A percentile compares a stretch with the other conserved stretches of the same genome.
Evolutionary conservation across 2,113 vertebrate genomes (phyloP).

Genomic region (Thryonomys swinderianus): DNA sequence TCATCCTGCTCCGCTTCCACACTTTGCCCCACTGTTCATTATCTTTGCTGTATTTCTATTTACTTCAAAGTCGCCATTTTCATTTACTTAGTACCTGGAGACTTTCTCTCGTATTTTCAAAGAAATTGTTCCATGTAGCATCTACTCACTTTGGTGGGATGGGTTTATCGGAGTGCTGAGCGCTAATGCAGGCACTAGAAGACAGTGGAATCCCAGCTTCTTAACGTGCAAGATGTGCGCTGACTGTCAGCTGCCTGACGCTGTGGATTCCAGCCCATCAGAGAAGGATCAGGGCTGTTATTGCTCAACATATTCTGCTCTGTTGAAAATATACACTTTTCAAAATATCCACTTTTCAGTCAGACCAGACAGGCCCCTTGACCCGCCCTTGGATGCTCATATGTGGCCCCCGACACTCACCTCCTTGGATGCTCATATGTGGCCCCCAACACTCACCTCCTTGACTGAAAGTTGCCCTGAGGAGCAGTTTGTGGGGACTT

Average conservation of each 20-base stretch:
- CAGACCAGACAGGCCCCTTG: background rate
- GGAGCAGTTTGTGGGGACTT: background rate
- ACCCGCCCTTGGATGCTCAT: background rate
- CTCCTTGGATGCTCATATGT: background rate
- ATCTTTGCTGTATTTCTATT: constrained; percentile 67
- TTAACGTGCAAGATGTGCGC: background rate
- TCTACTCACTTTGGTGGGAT: background rate
- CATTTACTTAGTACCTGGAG: constrained; percentile 30
- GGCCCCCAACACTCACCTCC: background rate
- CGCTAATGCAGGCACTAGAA: background rate
- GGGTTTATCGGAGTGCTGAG: background rate
- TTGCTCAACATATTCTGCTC: background rate
- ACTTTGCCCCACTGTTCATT: constrained; percentile 64
- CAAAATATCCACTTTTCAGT: no score
- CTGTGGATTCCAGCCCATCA: background rate
- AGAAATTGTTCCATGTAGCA: constrained; percentile 47
- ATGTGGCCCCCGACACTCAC: no score
- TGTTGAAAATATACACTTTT: background rate
- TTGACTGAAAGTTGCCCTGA: background rate
- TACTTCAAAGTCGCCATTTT: constrained; percentile 64
- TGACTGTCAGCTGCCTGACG: background rate
- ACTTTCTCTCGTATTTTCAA: constrained; percentile 58
- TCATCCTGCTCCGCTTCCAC: background rate
- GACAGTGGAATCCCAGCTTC: background rate
- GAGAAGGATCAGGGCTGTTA: background rate